Evolutionary conservation across 1,140 invertebrate genomes (phyloP), one percentile per base, ranked within the genome.

Genomic region (Papilio polytes): DNA sequence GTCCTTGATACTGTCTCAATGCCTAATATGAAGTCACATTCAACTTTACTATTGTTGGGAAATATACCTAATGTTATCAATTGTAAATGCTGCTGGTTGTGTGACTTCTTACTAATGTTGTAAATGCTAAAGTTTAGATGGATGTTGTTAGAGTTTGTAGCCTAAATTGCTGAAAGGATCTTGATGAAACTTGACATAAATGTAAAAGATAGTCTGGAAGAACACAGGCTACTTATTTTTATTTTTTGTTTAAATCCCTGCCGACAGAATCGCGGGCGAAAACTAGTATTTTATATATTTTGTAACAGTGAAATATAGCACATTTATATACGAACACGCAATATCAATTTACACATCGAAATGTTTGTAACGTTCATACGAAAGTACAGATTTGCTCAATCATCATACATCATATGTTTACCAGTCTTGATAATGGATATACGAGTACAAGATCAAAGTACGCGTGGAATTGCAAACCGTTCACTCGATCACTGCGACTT

Each of bases 391-490:
- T 70, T 51, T 76, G 20, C 13, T 48, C 46, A 51, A 48, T 51
- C 73, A 20, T 46, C n/a, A 31, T 51, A 26, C 20, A 26, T 76
- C 74, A 53, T 12, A 48, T 10, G 74, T 76, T 76, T 76, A 51
- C 44, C 74, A 20, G 74, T 76, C 41, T 70, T 15, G 63, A 70
- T 70, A 70, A 48, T 51, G 41, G 46, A 76, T 44, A 76, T 74
- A 51, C 41, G 74, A 73, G 36, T 76, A 20, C 7, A 76, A 46
- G 74, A 51, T 51, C 44, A 76, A 76, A 76, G 74, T 76, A 76
- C 74, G 74, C 9, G 44, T 51, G 63, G 63, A 70, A 70, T 70
- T 70, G 74, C 74, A 51, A 76, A 76, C 44, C 74, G 74, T n/a
- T 51, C 74, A 46, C 8, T 51, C 46, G 44, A 46, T 51, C 7